A percentile compares a stretch with the other conserved stretches of the same genome.
Evolutionary conservation across 2,113 vertebrate genomes (phyloP).

Genomic region (Tachysurus fulvidraco): DNA sequence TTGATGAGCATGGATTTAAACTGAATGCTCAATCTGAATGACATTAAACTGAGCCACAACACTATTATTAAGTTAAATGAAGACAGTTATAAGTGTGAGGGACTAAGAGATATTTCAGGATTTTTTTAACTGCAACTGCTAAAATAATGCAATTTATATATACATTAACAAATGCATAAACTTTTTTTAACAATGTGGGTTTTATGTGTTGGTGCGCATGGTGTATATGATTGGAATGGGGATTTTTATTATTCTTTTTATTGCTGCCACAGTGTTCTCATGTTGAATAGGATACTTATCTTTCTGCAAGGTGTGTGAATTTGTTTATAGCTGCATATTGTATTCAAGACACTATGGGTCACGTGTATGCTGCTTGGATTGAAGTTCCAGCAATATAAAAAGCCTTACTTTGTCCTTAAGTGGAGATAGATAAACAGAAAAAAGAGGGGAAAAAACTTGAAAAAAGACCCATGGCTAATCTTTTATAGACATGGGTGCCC

Average conservation of each 20-base stretch:
- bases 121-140: background rate
- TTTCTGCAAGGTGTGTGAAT: background rate
- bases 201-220: background rate
- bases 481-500: too few species aligned
- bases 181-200: background rate
- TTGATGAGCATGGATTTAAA: too few species aligned
- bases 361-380: background rate
- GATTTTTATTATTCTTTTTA: background rate
- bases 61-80: background rate
- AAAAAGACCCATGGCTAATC: too few species aligned
- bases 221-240: background rate
- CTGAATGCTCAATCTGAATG: too few species aligned
- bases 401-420: too few species aligned
- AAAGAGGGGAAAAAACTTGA: too few species aligned
- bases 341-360: background rate
- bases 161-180: too few species aligned
- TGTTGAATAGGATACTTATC: background rate
- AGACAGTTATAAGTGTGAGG: background rate
- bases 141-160: too few species aligned
- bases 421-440: too few species aligned
- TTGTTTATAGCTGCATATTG: background rate
- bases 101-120: background rate
- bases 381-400: too few species aligned
- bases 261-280: background rate
- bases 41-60: background rate